These are phyloP conservation scores for Atrichornis clamosus DNA, from an alignment of 2,113 vertebrate genomes.

Conservation along the genomic window DNA sequence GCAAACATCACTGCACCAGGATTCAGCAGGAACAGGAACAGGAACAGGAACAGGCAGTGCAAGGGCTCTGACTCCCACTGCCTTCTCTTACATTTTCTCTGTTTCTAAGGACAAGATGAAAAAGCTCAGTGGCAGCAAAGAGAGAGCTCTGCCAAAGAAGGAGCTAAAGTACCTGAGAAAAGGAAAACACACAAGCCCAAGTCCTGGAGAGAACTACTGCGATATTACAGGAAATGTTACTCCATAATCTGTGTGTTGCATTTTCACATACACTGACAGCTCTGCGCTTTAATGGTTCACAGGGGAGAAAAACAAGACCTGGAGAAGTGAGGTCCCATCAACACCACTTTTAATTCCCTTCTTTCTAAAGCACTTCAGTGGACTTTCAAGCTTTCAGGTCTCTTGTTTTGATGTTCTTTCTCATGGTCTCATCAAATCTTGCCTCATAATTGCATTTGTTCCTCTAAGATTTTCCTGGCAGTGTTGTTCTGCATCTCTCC, in stretches of 20 bases:
- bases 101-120: background rate
- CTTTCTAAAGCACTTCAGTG: background rate
- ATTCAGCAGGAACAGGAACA: background rate
- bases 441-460: background rate
- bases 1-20: background rate
- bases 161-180: background rate
- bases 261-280: background rate
- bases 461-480: background rate
- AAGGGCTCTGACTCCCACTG: background rate
- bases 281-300: background rate
- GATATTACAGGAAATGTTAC: background rate
- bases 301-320: background rate
- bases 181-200: background rate
- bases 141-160: background rate
- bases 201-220: background rate
- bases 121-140: background rate
- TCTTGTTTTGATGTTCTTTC: background rate
- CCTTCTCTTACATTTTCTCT: background rate
- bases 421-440: background rate
- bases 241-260: background rate
- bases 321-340: background rate
- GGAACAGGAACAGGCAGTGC: background rate
- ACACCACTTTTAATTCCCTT: background rate
- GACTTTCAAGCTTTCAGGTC: background rate
- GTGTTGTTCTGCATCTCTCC: background rate